Evolutionary conservation across 2,888 invertebrate genomes (phyloP), one percentile per base, ranked within the genome.

Genomic region (Cryptocephalus primarius): DNA sequence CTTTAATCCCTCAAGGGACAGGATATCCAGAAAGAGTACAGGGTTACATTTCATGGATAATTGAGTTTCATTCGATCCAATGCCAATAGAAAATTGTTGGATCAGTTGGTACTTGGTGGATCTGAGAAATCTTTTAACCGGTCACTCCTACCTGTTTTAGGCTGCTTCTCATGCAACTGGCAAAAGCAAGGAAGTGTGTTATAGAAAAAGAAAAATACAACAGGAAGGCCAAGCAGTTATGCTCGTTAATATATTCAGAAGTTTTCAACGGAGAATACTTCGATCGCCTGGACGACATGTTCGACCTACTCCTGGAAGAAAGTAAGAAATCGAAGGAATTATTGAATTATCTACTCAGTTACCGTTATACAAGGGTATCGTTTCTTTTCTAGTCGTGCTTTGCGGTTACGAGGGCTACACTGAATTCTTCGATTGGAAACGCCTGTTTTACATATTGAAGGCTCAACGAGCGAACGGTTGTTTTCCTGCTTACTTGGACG

Each of bases 321-420:
- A 53, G 59, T 60, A 46, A 46, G 46, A 10, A 38, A 12, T n/a
- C n/a, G n/a, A n/a, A n/a, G n/a, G n/a, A n/a, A n/a, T n/a, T n/a
- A n/a, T n/a, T n/a, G n/a, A n/a, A n/a, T n/a, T n/a, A n/a, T n/a
- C n/a, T n/a, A n/a, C n/a, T n/a, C n/a, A n/a, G n/a, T n/a, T n/a
- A n/a, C n/a, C n/a, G n/a, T n/a, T n/a, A n/a, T n/a, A n/a, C n/a
- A n/a, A n/a, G n/a, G n/a, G n/a, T n/a, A n/a, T n/a, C n/a, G n/a
- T n/a, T n/a, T 44, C 31, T 33, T 39, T 60, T 59, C 43, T 44
- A 63, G 63, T 55, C 34, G 43, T 62, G 8, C 48, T 63, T 1
- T 64, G 63, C 48, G 63, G 62, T 1, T 62, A 60, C 34, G 63
- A 62, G 47, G 63, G 63, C 1, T 63, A 52, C 14, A 38, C 44